Evolutionary conservation across 2,888 invertebrate species (phyloP).

Genomic region (Phaonia tiefii): DNA sequence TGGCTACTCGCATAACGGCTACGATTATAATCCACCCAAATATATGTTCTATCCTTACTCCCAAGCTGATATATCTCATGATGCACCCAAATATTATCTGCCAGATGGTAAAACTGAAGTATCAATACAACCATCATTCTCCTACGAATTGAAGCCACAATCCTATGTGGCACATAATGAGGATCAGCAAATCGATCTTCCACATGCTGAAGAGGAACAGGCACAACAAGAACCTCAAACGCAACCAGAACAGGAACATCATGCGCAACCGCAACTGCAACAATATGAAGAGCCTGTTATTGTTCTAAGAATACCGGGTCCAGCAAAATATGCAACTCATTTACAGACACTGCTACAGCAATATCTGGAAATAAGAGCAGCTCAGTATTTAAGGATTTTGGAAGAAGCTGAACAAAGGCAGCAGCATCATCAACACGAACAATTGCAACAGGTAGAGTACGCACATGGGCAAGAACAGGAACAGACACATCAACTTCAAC

Average conservation of each 20-base stretch:
- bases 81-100: constrained; percentile 70
- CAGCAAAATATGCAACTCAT: constrained; percentile 79
- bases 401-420: constrained; percentile 77
- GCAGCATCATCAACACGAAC: constrained; percentile 69
- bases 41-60: constrained; percentile 87
- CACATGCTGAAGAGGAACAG: constrained; percentile 43
- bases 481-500: constrained; percentile 52
- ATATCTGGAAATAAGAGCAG: constrained; percentile 79
- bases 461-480: constrained; percentile 53
- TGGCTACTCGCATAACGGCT: constrained; percentile 77
- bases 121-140: constrained; percentile 83
- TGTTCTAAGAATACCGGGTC: constrained; percentile 79
- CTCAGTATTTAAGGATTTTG: constrained; percentile 78
- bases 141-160: constrained; percentile 79
- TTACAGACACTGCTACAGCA: constrained; percentile 79
- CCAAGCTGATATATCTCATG: constrained; percentile 83
- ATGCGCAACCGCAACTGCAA: constrained; percentile 47
- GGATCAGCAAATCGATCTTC: constrained; percentile 62
- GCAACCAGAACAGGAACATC: constrained; percentile 49
- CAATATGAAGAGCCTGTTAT: constrained; percentile 78
- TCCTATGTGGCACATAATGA: constrained; percentile 69
- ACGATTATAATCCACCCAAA: constrained; percentile 81
- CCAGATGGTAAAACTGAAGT: constrained; percentile 78
- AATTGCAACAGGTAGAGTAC: constrained; percentile 62
- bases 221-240: constrained; percentile 38